These are phyloP conservation scores for Lota lota DNA, from an alignment of 2,113 vertebrate species.

Conservation along the genomic window DNA sequence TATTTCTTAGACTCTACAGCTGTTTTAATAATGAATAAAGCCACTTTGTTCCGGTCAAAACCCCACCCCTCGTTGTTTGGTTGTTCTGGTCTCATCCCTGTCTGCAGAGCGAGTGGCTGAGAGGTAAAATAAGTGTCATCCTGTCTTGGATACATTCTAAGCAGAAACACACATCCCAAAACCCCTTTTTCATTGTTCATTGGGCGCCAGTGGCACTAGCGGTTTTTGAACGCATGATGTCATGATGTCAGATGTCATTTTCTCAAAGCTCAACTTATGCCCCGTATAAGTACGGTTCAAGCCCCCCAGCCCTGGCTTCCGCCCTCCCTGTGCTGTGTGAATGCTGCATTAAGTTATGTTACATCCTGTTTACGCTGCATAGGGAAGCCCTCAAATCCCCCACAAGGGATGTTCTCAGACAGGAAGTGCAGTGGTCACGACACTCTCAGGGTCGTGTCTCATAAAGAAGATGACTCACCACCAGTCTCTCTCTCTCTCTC, in stretches of 20 bases:
- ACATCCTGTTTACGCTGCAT: slow-evolving; percentile 63
- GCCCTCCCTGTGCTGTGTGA: slow-evolving; percentile 35
- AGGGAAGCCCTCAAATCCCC: slow-evolving; percentile 31
- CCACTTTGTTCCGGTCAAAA: too few species aligned
- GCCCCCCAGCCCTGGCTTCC: slow-evolving; percentile 11
- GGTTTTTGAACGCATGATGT: not conserved
- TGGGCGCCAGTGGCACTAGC: not conserved
- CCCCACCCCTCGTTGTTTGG: too few species aligned
- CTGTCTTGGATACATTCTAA: not conserved
- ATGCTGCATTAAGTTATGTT: slow-evolving; percentile 35
- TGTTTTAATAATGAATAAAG: too few species aligned
- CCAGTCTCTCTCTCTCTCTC: not conserved
- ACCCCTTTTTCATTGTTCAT: not conserved
- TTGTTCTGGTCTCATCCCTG: too few species aligned
- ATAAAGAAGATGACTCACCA: slow-evolving; percentile 28
- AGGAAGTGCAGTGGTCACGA: slow-evolving; percentile 47
- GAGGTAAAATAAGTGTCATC: not conserved
- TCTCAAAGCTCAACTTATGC: slow-evolving; percentile 14
- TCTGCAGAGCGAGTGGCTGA: too few species aligned
- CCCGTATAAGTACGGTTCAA: slow-evolving; percentile 12
- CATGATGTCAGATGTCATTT: too few species aligned
- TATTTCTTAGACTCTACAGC: too few species aligned
- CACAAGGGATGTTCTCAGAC: slow-evolving; percentile 21
- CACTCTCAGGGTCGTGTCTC: slow-evolving; percentile 39
- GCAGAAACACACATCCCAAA: not conserved